These are phyloP conservation scores for Volucella inflata DNA, from an alignment of 2,888 invertebrate genomes.

Conservation along the genomic window DNA sequence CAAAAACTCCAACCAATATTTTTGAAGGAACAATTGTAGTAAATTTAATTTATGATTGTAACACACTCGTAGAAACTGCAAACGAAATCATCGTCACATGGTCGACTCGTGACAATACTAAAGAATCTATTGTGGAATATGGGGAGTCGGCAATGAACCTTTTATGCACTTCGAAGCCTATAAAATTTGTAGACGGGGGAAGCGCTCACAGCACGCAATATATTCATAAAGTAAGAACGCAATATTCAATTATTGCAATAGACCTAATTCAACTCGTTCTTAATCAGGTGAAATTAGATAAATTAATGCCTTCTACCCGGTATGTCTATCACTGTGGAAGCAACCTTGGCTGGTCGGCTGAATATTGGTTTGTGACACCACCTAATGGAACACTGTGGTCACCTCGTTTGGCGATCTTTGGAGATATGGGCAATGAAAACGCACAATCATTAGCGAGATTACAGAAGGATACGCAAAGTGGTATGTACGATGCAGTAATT, in stretches of 20 bases:
- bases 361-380: constrained; percentile 90
- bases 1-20: no score
- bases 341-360: constrained; percentile 90
- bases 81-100: constrained; percentile 92
- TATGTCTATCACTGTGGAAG: constrained; percentile 94
- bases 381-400: constrained; percentile 89
- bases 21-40: background rate
- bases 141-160: constrained; percentile 86
- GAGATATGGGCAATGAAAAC: constrained; percentile 97
- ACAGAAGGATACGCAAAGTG: constrained; percentile 92
- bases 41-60: background rate
- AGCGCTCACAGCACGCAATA: constrained; percentile 87
- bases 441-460: constrained; percentile 92
- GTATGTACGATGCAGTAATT: constrained; percentile 92
- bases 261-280: background rate
- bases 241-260: constrained; percentile 38
- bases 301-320: constrained; percentile 86
- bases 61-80: constrained; percentile 85
- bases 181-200: constrained; percentile 91
- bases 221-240: constrained; percentile 89
- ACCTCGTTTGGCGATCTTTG: constrained; percentile 93
- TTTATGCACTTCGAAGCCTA: constrained; percentile 85
- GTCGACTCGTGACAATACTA: constrained; percentile 90
- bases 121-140: constrained; percentile 89
- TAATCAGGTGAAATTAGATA: constrained; percentile 83